phyloP scores from a whole-genome alignment of 2,113 vertebrate genomes.

The Sphaerodactylus townsendi region DNA sequence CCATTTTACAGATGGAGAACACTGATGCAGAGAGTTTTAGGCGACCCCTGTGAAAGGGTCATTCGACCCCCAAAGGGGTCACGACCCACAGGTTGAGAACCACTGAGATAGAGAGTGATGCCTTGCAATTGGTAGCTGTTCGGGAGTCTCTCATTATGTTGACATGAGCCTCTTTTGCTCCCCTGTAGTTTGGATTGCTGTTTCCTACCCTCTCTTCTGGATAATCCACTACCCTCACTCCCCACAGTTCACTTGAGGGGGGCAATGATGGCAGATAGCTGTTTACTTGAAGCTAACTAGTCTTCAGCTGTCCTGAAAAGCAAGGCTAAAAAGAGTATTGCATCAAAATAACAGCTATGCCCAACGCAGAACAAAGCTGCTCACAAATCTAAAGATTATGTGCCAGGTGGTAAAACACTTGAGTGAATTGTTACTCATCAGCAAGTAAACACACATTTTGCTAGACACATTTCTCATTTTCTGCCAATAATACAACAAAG shows the following conservation, averaged over 20 bases:
- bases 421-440: background rate
- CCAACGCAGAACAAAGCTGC: conserved; percentile 5
- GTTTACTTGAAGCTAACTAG: background rate
- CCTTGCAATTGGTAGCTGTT: no score
- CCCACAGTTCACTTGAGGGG: background rate
- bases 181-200: background rate
- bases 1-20: no score
- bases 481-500: background rate
- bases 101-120: no score
- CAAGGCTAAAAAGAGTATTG: background rate
- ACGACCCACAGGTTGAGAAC: no score
- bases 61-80: no score
- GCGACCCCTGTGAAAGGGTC: no score
- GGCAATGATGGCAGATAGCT: background rate
- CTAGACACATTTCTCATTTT: background rate
- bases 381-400: background rate
- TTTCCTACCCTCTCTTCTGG: background rate
- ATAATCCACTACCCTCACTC: background rate
- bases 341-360: background rate
- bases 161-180: background rate
- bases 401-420: background rate
- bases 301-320: background rate
- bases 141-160: no score
- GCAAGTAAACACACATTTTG: background rate
- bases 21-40: no score